These are phyloP conservation scores for Tridacna gigas DNA, from an alignment of 2,888 invertebrate species.

Conservation along the genomic window DNA sequence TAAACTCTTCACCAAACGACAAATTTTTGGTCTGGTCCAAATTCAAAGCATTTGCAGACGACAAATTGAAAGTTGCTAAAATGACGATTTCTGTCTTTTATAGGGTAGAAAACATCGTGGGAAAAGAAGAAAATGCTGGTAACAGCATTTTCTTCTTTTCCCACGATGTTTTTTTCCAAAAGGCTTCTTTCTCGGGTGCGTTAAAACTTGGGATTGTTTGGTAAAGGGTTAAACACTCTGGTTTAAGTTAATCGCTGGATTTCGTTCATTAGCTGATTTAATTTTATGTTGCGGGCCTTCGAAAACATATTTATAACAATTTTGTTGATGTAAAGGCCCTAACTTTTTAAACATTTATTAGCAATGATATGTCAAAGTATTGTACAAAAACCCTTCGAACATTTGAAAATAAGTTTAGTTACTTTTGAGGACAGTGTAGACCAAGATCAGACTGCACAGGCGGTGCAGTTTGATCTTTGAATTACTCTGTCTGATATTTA, in stretches of 20 bases:
- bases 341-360: slow-evolving; percentile 27
- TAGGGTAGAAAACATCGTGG: background rate
- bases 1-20: background rate
- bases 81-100: background rate
- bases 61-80: background rate
- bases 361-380: background rate
- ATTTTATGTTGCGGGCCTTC: slow-evolving; percentile 18
- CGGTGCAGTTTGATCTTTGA: no score
- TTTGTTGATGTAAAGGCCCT: background rate
- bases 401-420: background rate
- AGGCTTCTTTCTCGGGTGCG: background rate
- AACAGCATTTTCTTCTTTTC: background rate
- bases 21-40: background rate
- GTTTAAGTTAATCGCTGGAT: slow-evolving; percentile 1
- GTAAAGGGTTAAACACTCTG: slow-evolving; percentile 6
- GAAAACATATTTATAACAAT: slow-evolving; percentile 32
- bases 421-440: no score
- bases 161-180: background rate
- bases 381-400: background rate
- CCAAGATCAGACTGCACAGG: no score
- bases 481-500: no score
- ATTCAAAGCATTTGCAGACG: background rate
- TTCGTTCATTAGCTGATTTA: slow-evolving; percentile 27
- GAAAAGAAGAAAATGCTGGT: background rate
- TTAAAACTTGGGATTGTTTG: background rate